Percentiles rank a stretch among this genome's conserved stretches.
These are phyloP conservation scores for Pitta sordida DNA, from an alignment of 2,113 vertebrate genomes.

Conservation along the genomic window DNA sequence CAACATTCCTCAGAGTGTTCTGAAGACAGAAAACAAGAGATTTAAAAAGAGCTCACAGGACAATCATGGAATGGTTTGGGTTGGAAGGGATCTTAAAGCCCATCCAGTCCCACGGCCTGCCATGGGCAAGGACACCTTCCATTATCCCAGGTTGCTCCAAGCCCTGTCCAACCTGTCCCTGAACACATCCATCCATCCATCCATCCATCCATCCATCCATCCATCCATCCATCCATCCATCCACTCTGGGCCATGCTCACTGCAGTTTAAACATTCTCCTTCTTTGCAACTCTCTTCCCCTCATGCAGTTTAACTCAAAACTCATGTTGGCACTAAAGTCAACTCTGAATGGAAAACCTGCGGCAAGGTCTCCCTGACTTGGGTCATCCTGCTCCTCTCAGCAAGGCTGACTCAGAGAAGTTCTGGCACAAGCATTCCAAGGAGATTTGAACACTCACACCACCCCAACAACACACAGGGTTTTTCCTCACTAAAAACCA, in stretches of 20 bases:
- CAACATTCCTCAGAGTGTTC: background rate
- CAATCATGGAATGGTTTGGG: background rate
- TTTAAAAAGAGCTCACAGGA: background rate
- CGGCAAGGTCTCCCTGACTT: background rate
- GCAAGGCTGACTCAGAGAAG: background rate
- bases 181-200: background rate
- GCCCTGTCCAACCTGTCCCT: background rate
- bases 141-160: background rate
- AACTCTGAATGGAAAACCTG: background rate
- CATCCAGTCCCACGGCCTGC: no score
- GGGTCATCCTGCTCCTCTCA: background rate
- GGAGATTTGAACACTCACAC: background rate
- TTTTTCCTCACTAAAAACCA: background rate
- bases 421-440: background rate
- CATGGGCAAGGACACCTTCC: background rate
- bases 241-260: background rate
- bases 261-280: background rate
- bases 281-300: background rate
- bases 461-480: background rate
- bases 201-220: background rate
- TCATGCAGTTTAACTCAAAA: background rate
- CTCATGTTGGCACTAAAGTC: background rate
- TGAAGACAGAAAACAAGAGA: background rate
- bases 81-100: no score
- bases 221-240: background rate